Evolutionary conservation across 1,140 invertebrate genomes (phyloP), one percentile per base, ranked within the genome.

Genomic region (Brachystomella parvula): DNA sequence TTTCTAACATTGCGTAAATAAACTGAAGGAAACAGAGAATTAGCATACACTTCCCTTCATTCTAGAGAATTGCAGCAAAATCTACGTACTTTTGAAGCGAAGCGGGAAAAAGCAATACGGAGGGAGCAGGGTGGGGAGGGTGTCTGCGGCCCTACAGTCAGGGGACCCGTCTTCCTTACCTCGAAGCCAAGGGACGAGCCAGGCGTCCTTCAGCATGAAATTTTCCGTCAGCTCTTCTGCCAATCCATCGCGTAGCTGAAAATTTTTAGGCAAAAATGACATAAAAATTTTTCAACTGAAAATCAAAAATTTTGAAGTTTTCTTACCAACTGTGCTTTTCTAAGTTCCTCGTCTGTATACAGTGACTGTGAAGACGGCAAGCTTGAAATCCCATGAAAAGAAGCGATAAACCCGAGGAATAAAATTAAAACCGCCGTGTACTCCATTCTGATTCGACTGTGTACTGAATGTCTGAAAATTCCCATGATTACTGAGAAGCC

Each of bases 181-280:
- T 53, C 49, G 49, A 53, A 53, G 49, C 49, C 49, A 53, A 53
- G 49, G 49, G 6, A 53, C 24, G 49, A 53, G 49, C 49, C 49
- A 53, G 49, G 49, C 49, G 49, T 53, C 49, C 49, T 53, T 53
- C 24, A 53, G 6, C 49, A 53, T 53, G 49, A 19, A 53, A 26
- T 53, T 24, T 24, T 53, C 49, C 49, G 49, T 15, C 21, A 53
- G 24, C 24, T 53, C 49, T 24, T 19, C 49, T 53, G 49, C 49
- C 12, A 53, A 26, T 26, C 49, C 49, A 19, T 53, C 49, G 9
- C 49, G 9, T 24, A 53, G 24, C 49, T 53, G 21, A n/a, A 44
- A 44, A 9, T 12, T 44, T 53, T 9, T 6, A 53, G 6, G 49
- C n/a, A n/a, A n/a, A n/a, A 53, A 19, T 17, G 21, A 26, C 24